Evolutionary conservation across 92 coral and sea anemone species (phyloP), one percentile per base, ranked within the genome.

Genomic region (Bergia puertoricense): DNA sequence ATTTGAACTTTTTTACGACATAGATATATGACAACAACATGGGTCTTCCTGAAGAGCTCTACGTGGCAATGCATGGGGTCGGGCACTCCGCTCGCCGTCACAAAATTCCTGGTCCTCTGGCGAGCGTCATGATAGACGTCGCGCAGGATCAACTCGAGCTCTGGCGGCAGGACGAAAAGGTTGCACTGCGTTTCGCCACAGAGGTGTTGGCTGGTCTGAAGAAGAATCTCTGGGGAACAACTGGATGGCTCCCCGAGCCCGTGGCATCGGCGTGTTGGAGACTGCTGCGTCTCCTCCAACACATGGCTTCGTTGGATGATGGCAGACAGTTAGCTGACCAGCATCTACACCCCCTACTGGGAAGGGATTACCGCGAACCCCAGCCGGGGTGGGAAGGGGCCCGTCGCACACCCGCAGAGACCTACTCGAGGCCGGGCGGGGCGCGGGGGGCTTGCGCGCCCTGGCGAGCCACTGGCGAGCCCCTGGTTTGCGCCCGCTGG

Each of bases 1-100:
- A 57, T 57, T 2, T 57, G 66, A 57, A 0, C 2, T 57, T 57
- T 57, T 57, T 57, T 57, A 57, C 66, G 66, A 57, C 66, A 57
- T 2, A 57, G 66, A 57, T 57, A 57, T 57, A 57, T 56, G 65
- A 56, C 65, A 56, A 56, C 65, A 43, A 43, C 13, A 80, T 80
- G 85, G 85, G 85, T 48, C 38, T 80, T 15, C 85, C 85, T 48
- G 85, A 48, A 51, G 85, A 80, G 85, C 40, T 80, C 39, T 43
- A 80, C 36, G 0, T 44, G 11, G 85, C 85, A 16, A 80, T 80
- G 85, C 66, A 1, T 45, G 68, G 16, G 85, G 72, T 80, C 22
- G 85, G 85, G 40, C 30, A 43, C 85, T 48, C 22, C 85, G 68
- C 85, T 43, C 59, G 62, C 36, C 71, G 59, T 38, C 65, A 80